A percentile compares a stretch with the other conserved stretches of the same genome.
phyloP scores from a whole-genome alignment of 2,888 invertebrate species.

The Diadromus collaris region DNA sequence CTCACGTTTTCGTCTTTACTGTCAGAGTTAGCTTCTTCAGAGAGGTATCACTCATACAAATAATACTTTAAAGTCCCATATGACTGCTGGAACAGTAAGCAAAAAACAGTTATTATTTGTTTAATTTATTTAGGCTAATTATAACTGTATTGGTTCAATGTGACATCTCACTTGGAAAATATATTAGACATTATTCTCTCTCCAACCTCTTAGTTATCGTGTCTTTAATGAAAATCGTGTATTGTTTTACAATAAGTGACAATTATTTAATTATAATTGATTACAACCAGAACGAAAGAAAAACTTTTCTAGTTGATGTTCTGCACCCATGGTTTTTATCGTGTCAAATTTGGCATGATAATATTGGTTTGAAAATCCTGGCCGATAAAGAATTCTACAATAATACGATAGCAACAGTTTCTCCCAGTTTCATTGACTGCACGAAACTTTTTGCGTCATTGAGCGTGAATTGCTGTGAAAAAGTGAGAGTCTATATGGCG shows the following conservation, averaged over 20 bases:
- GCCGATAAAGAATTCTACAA: slow-evolving; percentile 6
- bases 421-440: background rate
- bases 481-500: background rate
- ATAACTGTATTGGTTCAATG: background rate
- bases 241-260: no score
- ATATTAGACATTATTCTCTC: background rate
- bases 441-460: slow-evolving; percentile 10
- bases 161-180: background rate
- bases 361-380: background rate
- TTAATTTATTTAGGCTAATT: background rate
- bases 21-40: slow-evolving; percentile 7
- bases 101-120: background rate
- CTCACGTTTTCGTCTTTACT: slow-evolving; percentile 21
- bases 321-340: no score
- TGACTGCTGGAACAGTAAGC: background rate
- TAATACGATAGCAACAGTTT: slow-evolving; percentile 12
- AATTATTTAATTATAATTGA: no score
- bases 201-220: background rate
- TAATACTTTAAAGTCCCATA: background rate
- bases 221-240: no score
- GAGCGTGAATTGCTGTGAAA: slow-evolving; percentile 13
- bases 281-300: no score
- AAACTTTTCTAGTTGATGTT: no score
- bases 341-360: background rate
- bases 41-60: background rate